Percentiles rank a stretch among this genome's conserved stretches.
phyloP scores from a whole-genome alignment of 2,113 vertebrate species.

The Peromyscus leucopus region DNA sequence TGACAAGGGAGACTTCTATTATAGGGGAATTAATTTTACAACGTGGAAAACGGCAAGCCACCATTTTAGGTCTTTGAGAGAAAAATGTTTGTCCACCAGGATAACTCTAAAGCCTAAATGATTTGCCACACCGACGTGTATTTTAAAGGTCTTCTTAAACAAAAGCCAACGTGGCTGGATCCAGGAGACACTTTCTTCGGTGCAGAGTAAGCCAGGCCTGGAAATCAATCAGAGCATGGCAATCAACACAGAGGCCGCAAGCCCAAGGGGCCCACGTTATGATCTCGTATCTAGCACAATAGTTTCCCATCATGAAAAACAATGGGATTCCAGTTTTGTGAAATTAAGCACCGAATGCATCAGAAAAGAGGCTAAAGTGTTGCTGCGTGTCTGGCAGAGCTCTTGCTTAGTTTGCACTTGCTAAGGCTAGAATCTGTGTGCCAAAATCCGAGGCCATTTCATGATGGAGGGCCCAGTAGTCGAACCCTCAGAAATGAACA shows the following conservation, averaged over 20 bases:
- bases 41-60: conserved; percentile 54
- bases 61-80: conserved; percentile 60
- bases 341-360: not conserved
- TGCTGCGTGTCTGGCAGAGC: not conserved
- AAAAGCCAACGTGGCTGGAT: conserved; percentile 51
- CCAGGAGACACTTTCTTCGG: not conserved
- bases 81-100: conserved; percentile 41
- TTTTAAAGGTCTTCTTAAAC: conserved; percentile 66
- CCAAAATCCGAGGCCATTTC: not conserved
- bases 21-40: conserved; percentile 72
- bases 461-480: not conserved
- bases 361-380: not conserved
- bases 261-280: conserved; percentile 39
- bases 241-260: not conserved
- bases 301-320: conserved; percentile 40
- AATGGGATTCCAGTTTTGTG: not conserved
- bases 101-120: conserved; percentile 34
- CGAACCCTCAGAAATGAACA: not conserved
- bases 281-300: conserved; percentile 57
- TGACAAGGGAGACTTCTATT: conserved; percentile 60
- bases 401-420: not conserved
- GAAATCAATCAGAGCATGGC: conserved; percentile 33
- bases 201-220: not conserved
- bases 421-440: not conserved
- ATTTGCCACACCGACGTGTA: not conserved